Percentiles rank a stretch among this genome's conserved stretches.
phyloP scores from a whole-genome alignment of 2,113 vertebrate species.

The Xerus inauris region DNA sequence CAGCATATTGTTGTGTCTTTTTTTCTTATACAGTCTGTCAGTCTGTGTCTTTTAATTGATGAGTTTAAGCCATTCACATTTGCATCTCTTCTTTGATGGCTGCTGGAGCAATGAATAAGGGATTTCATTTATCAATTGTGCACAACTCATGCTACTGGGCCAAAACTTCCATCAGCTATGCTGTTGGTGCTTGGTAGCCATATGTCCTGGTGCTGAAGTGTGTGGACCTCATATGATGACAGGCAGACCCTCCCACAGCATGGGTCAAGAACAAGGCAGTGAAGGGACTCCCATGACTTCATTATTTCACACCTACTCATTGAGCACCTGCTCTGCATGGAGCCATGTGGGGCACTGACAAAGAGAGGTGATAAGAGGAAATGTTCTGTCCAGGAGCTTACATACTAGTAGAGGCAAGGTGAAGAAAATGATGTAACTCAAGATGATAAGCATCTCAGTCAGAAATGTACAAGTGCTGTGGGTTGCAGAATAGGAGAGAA shows the following conservation, averaged over 20 bases:
- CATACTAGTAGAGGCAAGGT: neutral
- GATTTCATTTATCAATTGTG: neutral
- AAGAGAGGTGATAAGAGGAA: neutral
- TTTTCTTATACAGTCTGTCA: too few relatives aligned
- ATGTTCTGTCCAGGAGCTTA: neutral
- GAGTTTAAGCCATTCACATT: too few relatives aligned
- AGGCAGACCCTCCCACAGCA: neutral
- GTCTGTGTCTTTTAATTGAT: too few relatives aligned
- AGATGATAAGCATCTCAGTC: neutral
- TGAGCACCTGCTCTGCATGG: neutral
- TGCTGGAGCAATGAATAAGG: neutral
- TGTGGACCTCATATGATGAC: rapidly evolving
- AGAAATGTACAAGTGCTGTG: neutral
- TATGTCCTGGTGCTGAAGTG: neutral
- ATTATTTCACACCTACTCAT: neutral
- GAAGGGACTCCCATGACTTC: neutral
- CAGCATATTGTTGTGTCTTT: too few relatives aligned
- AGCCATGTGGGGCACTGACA: too few relatives aligned
- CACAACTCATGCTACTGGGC: rapidly evolving
- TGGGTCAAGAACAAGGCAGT: neutral
- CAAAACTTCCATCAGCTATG: neutral
- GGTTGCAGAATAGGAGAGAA: neutral
- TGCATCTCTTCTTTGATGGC: neutral
- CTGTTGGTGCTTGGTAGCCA: neutral
- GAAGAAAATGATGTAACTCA: neutral